phyloP scores from a whole-genome alignment of 2,797 vertebrate genomes.

The Argyrosomus regius region DNA sequence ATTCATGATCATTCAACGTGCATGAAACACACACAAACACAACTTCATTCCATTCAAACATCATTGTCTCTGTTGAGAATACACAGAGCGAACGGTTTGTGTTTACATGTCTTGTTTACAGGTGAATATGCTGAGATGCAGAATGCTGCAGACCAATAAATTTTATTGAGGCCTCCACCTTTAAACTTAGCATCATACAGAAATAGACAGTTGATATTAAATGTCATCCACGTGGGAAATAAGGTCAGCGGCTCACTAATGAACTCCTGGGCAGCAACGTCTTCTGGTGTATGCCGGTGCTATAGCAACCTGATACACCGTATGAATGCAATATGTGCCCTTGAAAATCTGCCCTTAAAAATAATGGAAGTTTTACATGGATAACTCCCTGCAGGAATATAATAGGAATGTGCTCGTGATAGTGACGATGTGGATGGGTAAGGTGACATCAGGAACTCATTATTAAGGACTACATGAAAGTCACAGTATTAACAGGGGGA shows the following conservation, averaged over 20 bases:
- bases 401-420: background rate
- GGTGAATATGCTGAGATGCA: constrained; percentile 20
- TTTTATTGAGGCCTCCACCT: constrained; percentile 47
- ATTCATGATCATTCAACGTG: background rate
- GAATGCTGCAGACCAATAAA: background rate
- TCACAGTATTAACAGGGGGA: background rate
- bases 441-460: background rate
- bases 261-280: constrained; percentile 44
- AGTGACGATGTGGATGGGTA: background rate
- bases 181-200: constrained; percentile 59
- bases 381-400: background rate
- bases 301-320: background rate
- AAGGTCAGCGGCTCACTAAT: constrained; percentile 64
- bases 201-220: constrained; percentile 78
- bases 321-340: constrained; percentile 5
- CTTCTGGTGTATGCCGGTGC: constrained; percentile 24
- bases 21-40: constrained; percentile 1
- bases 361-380: background rate
- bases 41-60: background rate
- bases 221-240: constrained; percentile 72
- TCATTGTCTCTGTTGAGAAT: background rate
- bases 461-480: background rate
- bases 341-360: constrained; percentile 5
- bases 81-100: background rate
- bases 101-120: constrained; percentile 11